Percentiles rank a stretch among this genome's conserved stretches.
phyloP scores from a whole-genome alignment of 2,888 invertebrate species.

The Camptogramma bilineatum region DNA sequence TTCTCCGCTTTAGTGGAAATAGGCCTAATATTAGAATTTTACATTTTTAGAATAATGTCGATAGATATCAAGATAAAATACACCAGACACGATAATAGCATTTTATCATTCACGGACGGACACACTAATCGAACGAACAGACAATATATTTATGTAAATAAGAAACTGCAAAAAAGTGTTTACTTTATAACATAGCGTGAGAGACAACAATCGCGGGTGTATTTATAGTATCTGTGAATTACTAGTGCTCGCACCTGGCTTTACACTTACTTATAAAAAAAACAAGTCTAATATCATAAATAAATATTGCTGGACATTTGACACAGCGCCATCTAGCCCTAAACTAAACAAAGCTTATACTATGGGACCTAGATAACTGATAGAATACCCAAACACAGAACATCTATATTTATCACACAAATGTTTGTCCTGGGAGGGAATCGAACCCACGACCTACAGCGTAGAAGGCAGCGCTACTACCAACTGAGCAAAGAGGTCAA shows the following conservation, averaged over 20 bases:
- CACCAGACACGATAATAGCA: not conserved
- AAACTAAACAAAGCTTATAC: too few species aligned
- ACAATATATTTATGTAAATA: slow-evolving; percentile 22
- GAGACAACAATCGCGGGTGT: slow-evolving; percentile 20
- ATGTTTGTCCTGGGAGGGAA: too few species aligned
- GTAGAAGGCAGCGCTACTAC: too few species aligned
- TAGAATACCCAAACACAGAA: too few species aligned
- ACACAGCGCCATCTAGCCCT: too few species aligned
- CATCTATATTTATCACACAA: too few species aligned
- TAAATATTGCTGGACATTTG: too few species aligned
- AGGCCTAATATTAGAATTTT: not conserved
- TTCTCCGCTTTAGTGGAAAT: too few species aligned
- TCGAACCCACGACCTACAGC: too few species aligned
- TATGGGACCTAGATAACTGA: too few species aligned
- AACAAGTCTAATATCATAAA: too few species aligned
- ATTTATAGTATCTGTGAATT: slow-evolving; percentile 6
- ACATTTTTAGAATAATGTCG: not conserved
- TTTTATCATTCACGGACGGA: slow-evolving; percentile 18
- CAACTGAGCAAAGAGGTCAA: too few species aligned
- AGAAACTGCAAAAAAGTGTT: slow-evolving; percentile 21
- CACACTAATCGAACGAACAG: slow-evolving; percentile 19
- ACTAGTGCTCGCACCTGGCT: not conserved
- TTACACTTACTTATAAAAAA: not conserved
- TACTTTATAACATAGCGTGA: slow-evolving; percentile 28
- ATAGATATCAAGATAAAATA: not conserved